phyloP scores from a whole-genome alignment of 2,797 vertebrate species.

The Pangasius djambal region DNA sequence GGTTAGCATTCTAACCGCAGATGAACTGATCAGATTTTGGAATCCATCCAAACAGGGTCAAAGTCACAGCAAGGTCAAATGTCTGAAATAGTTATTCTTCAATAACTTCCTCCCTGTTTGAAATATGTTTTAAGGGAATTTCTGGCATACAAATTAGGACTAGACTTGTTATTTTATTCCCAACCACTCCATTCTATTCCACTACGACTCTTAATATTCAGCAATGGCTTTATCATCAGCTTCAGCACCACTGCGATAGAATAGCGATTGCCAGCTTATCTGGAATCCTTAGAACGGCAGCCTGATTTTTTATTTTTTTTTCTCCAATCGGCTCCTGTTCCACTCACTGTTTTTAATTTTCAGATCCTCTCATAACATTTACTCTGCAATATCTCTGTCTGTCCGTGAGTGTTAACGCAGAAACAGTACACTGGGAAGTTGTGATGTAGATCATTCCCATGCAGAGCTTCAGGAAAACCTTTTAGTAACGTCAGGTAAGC shows the following conservation, averaged over 20 bases:
- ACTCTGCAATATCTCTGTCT: not conserved
- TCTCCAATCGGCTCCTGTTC: not conserved
- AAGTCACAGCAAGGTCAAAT: not conserved
- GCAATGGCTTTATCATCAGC: not conserved
- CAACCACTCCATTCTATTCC: not conserved
- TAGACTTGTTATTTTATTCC: not conserved
- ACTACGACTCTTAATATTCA: not conserved
- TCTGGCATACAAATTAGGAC: not conserved
- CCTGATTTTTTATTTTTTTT: too few species aligned
- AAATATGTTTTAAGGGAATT: not conserved
- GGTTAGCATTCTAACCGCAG: not conserved
- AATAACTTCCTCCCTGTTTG: not conserved
- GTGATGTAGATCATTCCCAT: constrained; percentile 65
- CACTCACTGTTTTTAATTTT: not conserved
- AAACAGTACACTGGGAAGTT: constrained; percentile 61
- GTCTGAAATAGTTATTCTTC: not conserved
- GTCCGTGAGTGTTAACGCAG: not conserved
- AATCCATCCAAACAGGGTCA: not conserved
- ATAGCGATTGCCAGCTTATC: not conserved
- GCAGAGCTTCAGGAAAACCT: constrained; percentile 47
- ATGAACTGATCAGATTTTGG: not conserved
- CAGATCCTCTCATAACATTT: not conserved
- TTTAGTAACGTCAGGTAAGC: constrained; percentile 61
- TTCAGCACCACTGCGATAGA: not conserved
- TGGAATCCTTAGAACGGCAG: not conserved